Evolutionary conservation across 2,113 vertebrate species (phyloP), one percentile per base, ranked within the genome.

Genomic region (Peucedramus taeniatus): DNA sequence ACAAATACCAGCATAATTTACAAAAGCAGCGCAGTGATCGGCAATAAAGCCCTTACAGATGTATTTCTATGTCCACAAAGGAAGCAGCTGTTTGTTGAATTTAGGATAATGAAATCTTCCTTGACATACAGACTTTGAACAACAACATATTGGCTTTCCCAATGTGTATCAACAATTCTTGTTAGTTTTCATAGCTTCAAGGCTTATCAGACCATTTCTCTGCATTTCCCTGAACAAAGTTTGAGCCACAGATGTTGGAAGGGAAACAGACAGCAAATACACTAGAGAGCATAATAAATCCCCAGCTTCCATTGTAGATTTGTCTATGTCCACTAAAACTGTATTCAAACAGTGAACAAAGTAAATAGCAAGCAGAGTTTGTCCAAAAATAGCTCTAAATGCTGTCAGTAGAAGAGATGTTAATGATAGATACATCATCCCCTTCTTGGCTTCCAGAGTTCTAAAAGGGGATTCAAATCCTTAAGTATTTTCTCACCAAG

Each of bases 21-120:
- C 79, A 94, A 88, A 95, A 93, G 23, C 79, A 85, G 64, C 53
- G 44, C 37, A 30, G 23, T 44, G 69, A 93, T 96, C 31, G 9
- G 80, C 94, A 59, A 39, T 90, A 86, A 92, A 94, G 72, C 79
- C 90, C 92, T 44, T 89, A 94, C 61, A 92, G 87, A 94, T 94
- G 61, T 94, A 90, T 95, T 81, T 78, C 70, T 92, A 7, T 91
- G 87, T 87, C 89, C 83, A 63, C 13, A 88, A 93, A 94, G 72
- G 94, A 93, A 93, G 69, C 82, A 95, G 31, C 83, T 95, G 77
- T 96, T 93, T 86, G 93, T 94, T 95, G 83, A 92, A 92, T 68
- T 92, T 93, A 83, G 72, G 86, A 83, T 95, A 93, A 97, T 96
- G 93, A 97, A 83, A 94, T 97, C 27, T 91, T 85, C 59, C 77